Conservation (phyloP, 2,888 invertebrate species). For the Alviniconcha strummeri region DNA sequence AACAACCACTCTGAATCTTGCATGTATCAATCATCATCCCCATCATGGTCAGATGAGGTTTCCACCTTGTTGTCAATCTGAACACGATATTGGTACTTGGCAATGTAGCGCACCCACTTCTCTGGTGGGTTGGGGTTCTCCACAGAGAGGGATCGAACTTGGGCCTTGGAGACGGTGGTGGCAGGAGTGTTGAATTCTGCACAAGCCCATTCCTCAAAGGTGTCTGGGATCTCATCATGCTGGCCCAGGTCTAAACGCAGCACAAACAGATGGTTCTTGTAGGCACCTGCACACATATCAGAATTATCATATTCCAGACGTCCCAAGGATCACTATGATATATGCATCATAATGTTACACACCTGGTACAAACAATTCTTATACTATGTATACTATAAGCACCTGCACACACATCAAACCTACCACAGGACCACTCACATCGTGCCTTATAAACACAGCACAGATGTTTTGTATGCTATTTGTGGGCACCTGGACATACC, state of each 20-base stretch:
- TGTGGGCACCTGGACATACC: too few relatives aligned
- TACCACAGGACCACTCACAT: too few relatives aligned
- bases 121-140: slow-evolving; percentile 87
- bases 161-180: slow-evolving; percentile 90
- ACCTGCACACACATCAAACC: too few relatives aligned
- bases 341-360: too few relatives aligned
- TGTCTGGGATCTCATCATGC: slow-evolving; percentile 97
- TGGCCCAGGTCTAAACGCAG: slow-evolving; percentile 96
- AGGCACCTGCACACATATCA: slow-evolving; percentile 83
- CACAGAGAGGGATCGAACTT: slow-evolving; percentile 87
- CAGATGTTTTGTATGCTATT: too few relatives aligned
- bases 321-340: too few relatives aligned
- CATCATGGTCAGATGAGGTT: slow-evolving; percentile 43
- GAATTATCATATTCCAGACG: too few relatives aligned
- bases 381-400: too few relatives aligned
- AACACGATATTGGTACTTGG: slow-evolving; percentile 83
- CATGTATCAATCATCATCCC: slow-evolving; percentile 23
- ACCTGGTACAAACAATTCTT: too few relatives aligned
- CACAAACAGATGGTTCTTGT: slow-evolving; percentile 96
- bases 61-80: slow-evolving; percentile 66
- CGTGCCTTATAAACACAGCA: too few relatives aligned
- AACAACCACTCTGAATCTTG: too few relatives aligned
- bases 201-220: slow-evolving; percentile 89
- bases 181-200: slow-evolving; percentile 98
- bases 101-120: slow-evolving; percentile 97